Percentiles rank a stretch among this genome's conserved stretches.
phyloP scores from a whole-genome alignment of 2,797 vertebrate species.

The Microhierax caerulescens region DNA sequence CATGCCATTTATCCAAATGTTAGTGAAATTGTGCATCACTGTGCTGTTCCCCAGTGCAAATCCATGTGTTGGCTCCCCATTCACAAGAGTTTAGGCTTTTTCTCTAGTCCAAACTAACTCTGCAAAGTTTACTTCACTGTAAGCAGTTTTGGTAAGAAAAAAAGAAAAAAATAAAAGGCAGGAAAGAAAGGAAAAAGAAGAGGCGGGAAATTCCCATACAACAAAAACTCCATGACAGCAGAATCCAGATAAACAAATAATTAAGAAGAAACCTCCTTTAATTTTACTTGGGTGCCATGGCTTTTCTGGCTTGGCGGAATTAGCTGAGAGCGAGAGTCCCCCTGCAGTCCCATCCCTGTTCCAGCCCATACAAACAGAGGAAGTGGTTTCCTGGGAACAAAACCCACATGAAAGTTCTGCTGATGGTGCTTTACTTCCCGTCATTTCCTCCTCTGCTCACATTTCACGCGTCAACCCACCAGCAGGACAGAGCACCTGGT shows the following conservation, averaged over 20 bases:
- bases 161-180: neutral
- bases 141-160: neutral
- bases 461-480: neutral
- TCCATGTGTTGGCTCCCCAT: neutral
- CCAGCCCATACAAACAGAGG: slow-evolving; percentile 52
- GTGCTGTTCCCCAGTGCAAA: neutral
- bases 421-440: neutral
- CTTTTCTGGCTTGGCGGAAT: slow-evolving; percentile 8
- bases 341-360: neutral
- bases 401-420: slow-evolving; percentile 54
- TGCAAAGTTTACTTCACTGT: neutral
- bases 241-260: slow-evolving; percentile 31
- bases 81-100: neutral
- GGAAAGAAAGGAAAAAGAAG: neutral
- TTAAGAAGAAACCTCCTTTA: neutral
- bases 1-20: neutral
- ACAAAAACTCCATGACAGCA: slow-evolving; percentile 17
- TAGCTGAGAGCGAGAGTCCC: slow-evolving; percentile 12
- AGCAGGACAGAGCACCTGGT: slow-evolving; percentile 8
- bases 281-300: slow-evolving; percentile 26
- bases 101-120: neutral
- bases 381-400: slow-evolving; percentile 66
- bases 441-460: slow-evolving; percentile 10
- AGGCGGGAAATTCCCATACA: neutral
- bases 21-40: neutral